Evolutionary conservation across 1,140 invertebrate species (phyloP), one percentile per base, ranked within the genome.

Genomic region (Sarcophaga bullata): DNA sequence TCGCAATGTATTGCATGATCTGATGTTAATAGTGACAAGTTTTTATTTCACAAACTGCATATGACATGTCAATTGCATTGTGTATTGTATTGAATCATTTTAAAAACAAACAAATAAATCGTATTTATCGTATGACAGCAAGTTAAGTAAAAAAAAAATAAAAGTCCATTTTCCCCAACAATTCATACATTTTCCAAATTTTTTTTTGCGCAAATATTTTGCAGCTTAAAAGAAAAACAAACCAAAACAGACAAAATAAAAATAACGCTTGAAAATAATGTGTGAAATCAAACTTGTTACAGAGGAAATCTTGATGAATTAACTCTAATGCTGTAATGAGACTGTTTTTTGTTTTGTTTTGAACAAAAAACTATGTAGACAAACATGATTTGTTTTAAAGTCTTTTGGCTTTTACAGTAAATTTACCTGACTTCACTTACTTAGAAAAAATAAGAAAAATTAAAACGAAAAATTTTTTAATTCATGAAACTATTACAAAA

Each of bases 281-380:
- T 68, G 62, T 68, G 62, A 68, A 68, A 68, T 25, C 8, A 68
- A 68, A 68, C 62, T 68, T 68, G 62, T 68, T 68, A 19, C 62
- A 68, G 17, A 68, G 62, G 62, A 68, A 68, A 68, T 68, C 62
- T 68, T 68, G 62, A 68, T 68, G 62, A 68, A 68, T 68, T 68
- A n/a, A 68, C 62, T 68, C 19, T 68, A 68, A 68, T 52, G 13
- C 13, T 37, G 25, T 4, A 37, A 37, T 37, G 25, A 37, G 4
- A 37, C 25, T 37, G 1, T 37, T 37, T 37, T 37, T 37, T 4
- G 1, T 37, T 37, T 37, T 37, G 1, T 37, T 37, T 37, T 37
- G 25, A 37, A 37, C 25, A 37, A 4, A 37, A n/a, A 37, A 37
- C 25, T 37, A 37, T 37, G 25, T 52, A 68, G 62, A 68, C 62